phyloP scores from a whole-genome alignment of 1,140 invertebrate species.

The Drosophila watanabei region DNA sequence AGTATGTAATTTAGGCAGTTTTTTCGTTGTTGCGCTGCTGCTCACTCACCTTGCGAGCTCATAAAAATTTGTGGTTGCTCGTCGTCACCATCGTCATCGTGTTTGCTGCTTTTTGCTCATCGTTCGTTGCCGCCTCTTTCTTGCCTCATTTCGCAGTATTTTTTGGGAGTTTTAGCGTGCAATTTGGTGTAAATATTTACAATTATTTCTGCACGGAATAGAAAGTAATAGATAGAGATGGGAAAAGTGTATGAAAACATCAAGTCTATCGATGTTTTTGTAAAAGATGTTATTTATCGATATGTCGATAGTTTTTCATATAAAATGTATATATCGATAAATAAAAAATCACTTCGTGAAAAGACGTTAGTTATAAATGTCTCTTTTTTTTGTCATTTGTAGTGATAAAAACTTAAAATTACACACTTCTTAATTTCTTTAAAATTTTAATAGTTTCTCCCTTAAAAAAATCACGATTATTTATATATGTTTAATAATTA shows the following conservation, averaged over 20 bases:
- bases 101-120: conserved; percentile 28
- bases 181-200: conserved; percentile 65
- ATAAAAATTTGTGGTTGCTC: conserved; percentile 36
- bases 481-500: too few relatives aligned
- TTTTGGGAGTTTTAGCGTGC: conserved; percentile 29
- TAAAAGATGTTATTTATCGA: too few relatives aligned
- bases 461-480: too few relatives aligned
- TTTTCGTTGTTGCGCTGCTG: conserved; percentile 35
- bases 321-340: too few relatives aligned
- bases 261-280: background rate
- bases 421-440: too few relatives aligned
- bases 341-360: too few relatives aligned
- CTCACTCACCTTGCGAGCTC: conserved; percentile 64
- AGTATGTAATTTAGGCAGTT: conserved; percentile 47
- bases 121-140: conserved; percentile 12
- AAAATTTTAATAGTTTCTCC: too few relatives aligned
- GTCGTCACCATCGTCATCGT: conserved; percentile 48
- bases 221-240: conserved; percentile 65
- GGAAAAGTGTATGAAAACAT: background rate
- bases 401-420: too few relatives aligned
- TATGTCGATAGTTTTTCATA: too few relatives aligned
- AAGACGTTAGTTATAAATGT: too few relatives aligned
- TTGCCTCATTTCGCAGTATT: conserved; percentile 35
- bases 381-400: too few relatives aligned
- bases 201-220: conserved; percentile 61